Conservation (phyloP, 2,113 vertebrate species). For the Oreochromis niloticus region DNA sequence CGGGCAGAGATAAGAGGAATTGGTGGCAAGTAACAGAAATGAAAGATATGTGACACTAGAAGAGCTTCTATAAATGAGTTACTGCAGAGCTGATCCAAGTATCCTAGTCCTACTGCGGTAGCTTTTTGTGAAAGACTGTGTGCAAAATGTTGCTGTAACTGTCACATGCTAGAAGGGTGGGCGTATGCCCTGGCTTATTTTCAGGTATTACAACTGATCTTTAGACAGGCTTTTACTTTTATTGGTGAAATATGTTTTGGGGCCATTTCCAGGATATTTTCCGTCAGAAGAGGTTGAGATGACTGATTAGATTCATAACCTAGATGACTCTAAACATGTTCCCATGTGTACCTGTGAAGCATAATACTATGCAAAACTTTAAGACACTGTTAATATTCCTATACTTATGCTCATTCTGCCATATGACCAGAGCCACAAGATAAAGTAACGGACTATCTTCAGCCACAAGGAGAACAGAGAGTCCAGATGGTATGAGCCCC, state of each 20-base stretch:
- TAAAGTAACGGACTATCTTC: not conserved
- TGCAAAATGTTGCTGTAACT: not conserved
- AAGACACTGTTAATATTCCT: too few species aligned
- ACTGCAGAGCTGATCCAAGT: not conserved
- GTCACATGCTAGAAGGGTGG: not conserved
- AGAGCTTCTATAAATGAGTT: not conserved
- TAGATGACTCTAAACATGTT: not conserved
- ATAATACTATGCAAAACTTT: not conserved
- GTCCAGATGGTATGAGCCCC: not conserved
- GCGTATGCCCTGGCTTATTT: not conserved
- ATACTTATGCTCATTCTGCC: not conserved
- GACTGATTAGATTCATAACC: not conserved
- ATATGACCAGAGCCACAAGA: not conserved
- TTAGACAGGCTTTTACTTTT: not conserved
- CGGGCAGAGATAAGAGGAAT: conserved; percentile 6
- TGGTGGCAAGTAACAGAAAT: conserved; percentile 4
- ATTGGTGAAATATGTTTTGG: not conserved
- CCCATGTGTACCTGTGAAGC: not conserved
- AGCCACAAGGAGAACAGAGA: not conserved
- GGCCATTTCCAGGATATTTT: not conserved
- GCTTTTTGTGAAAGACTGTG: not conserved
- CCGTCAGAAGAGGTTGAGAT: not conserved
- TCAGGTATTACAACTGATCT: not conserved
- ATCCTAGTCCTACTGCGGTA: not conserved
- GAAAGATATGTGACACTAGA: not conserved